Conservation (phyloP, 2,888 invertebrate genomes). For the Teleogryllus oceanicus region DNA sequence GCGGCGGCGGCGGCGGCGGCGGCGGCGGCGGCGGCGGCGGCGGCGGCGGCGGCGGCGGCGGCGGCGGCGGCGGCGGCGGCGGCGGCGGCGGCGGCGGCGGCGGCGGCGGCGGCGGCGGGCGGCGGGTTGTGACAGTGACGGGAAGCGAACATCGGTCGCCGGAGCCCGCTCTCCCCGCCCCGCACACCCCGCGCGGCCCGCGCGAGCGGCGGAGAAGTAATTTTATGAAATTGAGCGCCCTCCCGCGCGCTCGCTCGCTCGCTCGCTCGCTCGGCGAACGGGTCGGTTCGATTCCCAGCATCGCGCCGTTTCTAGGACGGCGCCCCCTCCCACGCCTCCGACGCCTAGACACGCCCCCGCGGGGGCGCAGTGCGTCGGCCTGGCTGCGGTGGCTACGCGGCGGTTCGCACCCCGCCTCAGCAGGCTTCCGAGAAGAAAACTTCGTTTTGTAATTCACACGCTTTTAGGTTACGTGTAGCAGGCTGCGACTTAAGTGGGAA, state of each 20-base stretch:
- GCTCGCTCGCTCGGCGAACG: background rate
- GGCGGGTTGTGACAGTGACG: conserved; percentile 6
- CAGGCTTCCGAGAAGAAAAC: too few relatives aligned
- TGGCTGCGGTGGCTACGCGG: too few relatives aligned
- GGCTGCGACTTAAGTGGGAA: too few relatives aligned
- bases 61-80: background rate
- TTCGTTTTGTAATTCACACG: too few relatives aligned
- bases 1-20: background rate
- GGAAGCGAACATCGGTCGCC: background rate
- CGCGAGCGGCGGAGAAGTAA: background rate
- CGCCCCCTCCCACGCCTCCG: too few relatives aligned
- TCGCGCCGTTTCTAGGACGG: background rate
- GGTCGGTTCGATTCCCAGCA: background rate
- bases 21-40: background rate
- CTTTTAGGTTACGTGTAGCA: too few relatives aligned
- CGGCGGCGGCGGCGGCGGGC: background rate
- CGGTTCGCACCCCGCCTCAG: too few relatives aligned
- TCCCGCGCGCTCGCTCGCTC: too few relatives aligned
- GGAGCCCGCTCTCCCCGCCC: background rate
- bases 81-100: background rate
- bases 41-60: background rate
- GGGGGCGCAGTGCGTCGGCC: too few relatives aligned
- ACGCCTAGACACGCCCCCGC: too few relatives aligned
- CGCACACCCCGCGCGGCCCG: background rate
- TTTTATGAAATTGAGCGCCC: conserved; percentile 5